These are phyloP conservation scores for Arenicola marina DNA, from an alignment of 2,888 invertebrate species.

Conservation along the genomic window DNA sequence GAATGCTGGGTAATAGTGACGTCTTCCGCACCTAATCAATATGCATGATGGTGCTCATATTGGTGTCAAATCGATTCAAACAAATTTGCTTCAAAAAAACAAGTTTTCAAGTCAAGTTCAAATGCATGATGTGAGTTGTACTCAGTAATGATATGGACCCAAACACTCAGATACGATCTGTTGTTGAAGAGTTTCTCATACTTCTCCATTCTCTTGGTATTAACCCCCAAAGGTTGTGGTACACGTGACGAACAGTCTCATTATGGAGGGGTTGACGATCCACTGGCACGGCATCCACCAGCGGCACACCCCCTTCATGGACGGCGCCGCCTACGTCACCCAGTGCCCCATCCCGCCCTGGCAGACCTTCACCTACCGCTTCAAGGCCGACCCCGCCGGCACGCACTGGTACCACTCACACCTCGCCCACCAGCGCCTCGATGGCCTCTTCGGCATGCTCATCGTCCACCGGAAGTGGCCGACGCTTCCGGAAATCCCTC, in stretches of 20 bases:
- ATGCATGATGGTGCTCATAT: too few relatives aligned
- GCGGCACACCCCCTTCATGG: slow-evolving; percentile 43
- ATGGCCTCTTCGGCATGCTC: slow-evolving; percentile 24
- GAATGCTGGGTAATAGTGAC: too few relatives aligned
- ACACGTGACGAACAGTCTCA: slow-evolving; percentile 37
- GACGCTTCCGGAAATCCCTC: too few relatives aligned
- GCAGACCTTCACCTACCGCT: slow-evolving; percentile 46
- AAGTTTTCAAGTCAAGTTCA: too few relatives aligned
- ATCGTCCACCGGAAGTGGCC: slow-evolving; percentile 22
- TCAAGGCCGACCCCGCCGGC: slow-evolving; percentile 17
- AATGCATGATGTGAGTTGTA: too few relatives aligned
- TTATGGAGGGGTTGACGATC: slow-evolving; percentile 37
- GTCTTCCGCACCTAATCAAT: too few relatives aligned
- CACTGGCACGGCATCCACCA: slow-evolving; percentile 56
- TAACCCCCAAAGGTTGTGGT: slow-evolving; percentile 30
- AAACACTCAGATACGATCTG: too few relatives aligned
- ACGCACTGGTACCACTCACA: slow-evolving; percentile 28
- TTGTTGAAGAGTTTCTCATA: too few relatives aligned
- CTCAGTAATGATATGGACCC: too few relatives aligned
- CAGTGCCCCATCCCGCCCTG: slow-evolving; percentile 52
- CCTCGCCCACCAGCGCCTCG: slow-evolving; percentile 11
- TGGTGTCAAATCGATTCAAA: too few relatives aligned
- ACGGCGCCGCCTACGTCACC: slow-evolving; percentile 44
- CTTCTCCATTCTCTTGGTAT: too few relatives aligned
- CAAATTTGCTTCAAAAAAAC: too few relatives aligned